A percentile compares a stretch with the other conserved stretches of the same genome.
Conservation (phyloP, 2,113 vertebrate genomes). For the Oriolus oriolus region DNA sequence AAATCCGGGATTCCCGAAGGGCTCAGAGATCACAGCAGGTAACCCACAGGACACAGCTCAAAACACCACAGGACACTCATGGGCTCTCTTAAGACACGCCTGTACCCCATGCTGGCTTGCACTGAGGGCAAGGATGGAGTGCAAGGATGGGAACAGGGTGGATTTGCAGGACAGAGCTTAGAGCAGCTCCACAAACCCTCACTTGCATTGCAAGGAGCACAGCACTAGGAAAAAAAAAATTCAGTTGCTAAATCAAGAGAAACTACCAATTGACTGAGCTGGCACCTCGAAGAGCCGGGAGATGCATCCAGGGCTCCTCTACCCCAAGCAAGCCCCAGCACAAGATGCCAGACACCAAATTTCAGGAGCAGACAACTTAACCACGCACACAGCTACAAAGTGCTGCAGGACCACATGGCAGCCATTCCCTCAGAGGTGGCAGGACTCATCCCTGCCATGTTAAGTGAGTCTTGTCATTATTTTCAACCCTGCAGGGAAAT, state of each 20-base stretch:
- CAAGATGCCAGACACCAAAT: neutral
- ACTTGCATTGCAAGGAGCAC: neutral
- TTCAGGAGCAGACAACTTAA: neutral
- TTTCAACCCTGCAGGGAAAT: slow-evolving; percentile 1
- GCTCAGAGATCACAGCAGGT: neutral
- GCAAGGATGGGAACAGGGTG: neutral
- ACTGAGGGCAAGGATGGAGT: neutral
- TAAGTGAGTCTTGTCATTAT: neutral
- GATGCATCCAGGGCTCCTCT: neutral
- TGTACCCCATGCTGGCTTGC: neutral
- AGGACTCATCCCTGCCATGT: neutral
- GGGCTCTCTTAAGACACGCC: neutral
- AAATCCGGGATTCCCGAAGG: slow-evolving; percentile 4
- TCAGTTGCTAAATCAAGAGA: neutral
- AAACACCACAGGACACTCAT: neutral
- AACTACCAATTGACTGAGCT: neutral
- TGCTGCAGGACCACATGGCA: neutral
- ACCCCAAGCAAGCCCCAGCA: neutral
- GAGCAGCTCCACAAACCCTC: neutral
- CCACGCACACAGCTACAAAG: neutral
- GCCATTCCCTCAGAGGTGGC: neutral
- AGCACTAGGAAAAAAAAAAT: neutral
- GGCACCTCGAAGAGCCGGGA: neutral
- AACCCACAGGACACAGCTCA: neutral
- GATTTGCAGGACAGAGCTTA: neutral